Percentiles rank a stretch among this genome's conserved stretches.
Evolutionary conservation across 2,888 invertebrate species (phyloP).

Genomic region (Brassicogethes aeneus): DNA sequence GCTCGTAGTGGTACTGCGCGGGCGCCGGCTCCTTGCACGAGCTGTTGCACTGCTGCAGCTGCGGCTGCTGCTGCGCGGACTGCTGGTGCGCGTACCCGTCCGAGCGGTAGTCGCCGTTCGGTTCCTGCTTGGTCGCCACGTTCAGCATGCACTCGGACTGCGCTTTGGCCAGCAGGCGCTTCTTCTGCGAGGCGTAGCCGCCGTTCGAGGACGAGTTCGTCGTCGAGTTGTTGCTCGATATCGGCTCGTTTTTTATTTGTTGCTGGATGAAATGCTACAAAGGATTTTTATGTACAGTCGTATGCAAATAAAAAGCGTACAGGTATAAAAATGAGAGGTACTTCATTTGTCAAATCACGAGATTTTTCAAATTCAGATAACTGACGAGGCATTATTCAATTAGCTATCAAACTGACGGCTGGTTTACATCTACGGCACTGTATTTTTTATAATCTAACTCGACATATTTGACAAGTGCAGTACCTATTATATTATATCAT

Average conservation of each 20-base stretch:
- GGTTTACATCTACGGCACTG: too few species aligned
- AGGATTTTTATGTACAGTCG: too few species aligned
- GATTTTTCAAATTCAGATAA: too few species aligned
- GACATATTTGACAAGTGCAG: too few species aligned
- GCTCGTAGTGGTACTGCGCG: conserved; percentile 27
- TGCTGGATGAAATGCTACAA: conserved; percentile 16
- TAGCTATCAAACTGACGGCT: too few species aligned
- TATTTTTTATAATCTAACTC: too few species aligned
- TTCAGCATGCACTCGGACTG: conserved; percentile 63
- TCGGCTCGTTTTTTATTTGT: conserved; percentile 48
- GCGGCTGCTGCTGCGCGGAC: conserved; percentile 11
- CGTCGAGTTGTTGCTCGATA: conserved; percentile 28
- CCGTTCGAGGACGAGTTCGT: conserved; percentile 25
- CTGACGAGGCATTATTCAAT: too few species aligned
- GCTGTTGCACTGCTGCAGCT: conserved; percentile 36
- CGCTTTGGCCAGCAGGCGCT: conserved; percentile 78
- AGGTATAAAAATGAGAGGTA: too few species aligned
- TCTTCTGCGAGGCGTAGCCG: conserved; percentile 77
- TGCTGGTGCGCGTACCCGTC: conserved; percentile 21
- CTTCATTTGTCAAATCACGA: too few species aligned
- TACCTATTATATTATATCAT: too few species aligned
- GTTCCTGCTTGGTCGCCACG: conserved; percentile 54
- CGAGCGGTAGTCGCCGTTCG: conserved; percentile 38
- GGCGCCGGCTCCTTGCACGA: conserved; percentile 46
- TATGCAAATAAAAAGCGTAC: conserved; percentile 2